Percentiles rank a stretch among this genome's conserved stretches.
phyloP scores from a whole-genome alignment of 92 coral and sea anemone genomes.

The Paramuricea clavata region DNA sequence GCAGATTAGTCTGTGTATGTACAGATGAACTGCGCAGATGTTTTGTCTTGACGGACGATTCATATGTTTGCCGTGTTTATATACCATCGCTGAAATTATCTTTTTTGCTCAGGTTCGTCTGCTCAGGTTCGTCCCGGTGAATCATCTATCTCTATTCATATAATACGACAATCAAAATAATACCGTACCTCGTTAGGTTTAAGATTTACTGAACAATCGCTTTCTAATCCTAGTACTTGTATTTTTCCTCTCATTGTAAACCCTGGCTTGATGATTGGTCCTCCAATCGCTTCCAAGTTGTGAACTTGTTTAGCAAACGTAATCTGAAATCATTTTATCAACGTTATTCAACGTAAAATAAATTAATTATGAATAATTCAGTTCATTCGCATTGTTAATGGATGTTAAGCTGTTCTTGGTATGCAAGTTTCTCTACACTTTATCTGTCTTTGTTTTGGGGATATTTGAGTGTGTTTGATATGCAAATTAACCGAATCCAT shows the following conservation, averaged over 20 bases:
- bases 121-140: neutral
- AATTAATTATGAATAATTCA: neutral
- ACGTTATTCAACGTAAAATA: neutral
- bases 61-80: too few species aligned
- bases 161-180: neutral
- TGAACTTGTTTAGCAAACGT: conserved; percentile 79
- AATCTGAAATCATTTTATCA: conserved; percentile 62
- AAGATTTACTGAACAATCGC: conserved; percentile 78
- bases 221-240: conserved; percentile 84
- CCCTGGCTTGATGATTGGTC: conserved; percentile 82
- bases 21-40: too few species aligned
- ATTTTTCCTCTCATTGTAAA: conserved; percentile 81
- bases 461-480: too few species aligned
- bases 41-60: too few species aligned
- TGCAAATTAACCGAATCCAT: too few species aligned
- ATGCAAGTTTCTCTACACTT: too few species aligned
- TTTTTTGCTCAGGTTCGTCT: neutral
- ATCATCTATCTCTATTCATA: too few species aligned
- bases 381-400: too few species aligned
- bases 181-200: conserved; percentile 78
- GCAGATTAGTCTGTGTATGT: too few species aligned
- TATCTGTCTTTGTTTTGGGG: too few species aligned
- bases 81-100: too few species aligned
- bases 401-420: too few species aligned
- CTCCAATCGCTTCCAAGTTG: conserved; percentile 74